A percentile compares a stretch with the other conserved stretches of the same genome.
Conservation (phyloP, 1,140 invertebrate species). For the Trichonephila clavata region DNA sequence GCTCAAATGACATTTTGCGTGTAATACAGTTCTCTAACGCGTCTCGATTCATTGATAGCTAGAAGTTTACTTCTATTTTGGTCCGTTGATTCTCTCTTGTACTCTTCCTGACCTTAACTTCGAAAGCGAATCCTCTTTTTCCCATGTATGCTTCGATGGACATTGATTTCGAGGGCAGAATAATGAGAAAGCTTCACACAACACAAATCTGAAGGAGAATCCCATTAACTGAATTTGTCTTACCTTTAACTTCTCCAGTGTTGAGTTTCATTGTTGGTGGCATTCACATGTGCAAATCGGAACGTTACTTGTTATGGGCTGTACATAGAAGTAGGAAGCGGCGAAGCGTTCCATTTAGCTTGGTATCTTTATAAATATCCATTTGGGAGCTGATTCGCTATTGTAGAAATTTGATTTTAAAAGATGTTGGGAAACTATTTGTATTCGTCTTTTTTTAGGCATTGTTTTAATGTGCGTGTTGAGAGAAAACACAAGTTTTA, state of each 20-base stretch:
- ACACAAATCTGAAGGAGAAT: neutral
- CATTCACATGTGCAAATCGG: neutral
- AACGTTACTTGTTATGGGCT: neutral
- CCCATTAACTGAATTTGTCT: neutral
- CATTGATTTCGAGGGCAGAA: constrained; percentile 47
- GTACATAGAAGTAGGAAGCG: neutral
- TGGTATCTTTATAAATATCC: neutral
- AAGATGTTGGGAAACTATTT: too few relatives aligned
- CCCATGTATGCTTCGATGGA: neutral
- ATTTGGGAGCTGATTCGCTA: neutral
- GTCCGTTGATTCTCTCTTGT: neutral
- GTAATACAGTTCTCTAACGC: too few relatives aligned
- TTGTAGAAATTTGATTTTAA: neutral
- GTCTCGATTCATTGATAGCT: too few relatives aligned
- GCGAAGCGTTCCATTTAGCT: neutral
- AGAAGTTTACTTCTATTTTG: too few relatives aligned
- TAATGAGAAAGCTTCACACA: neutral
- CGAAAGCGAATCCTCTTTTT: constrained; percentile 28
- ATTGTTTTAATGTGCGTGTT: too few relatives aligned
- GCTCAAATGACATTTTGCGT: too few relatives aligned
- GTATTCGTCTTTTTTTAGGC: too few relatives aligned
- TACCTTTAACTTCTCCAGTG: neutral
- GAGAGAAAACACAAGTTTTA: too few relatives aligned
- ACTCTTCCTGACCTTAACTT: neutral
- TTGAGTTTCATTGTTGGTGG: neutral